Evolutionary conservation across 1,140 invertebrate species (phyloP).

Genomic region (Gerris buenoi): DNA sequence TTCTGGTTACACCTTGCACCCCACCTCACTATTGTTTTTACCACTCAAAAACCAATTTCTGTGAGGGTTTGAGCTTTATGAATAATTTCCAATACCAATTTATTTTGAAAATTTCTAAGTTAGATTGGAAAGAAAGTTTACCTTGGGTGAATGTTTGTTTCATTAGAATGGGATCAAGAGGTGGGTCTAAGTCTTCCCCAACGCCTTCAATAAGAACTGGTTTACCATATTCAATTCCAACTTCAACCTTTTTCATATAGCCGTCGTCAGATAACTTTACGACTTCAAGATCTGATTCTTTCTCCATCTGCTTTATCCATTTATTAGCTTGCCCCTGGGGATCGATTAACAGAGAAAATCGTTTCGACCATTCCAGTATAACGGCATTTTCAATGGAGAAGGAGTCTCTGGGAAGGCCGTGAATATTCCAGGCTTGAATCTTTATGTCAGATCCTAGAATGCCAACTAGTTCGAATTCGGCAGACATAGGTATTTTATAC

Average conservation of each 20-base stretch:
- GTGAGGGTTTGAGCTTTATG: too few species aligned
- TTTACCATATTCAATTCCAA: conserved; percentile 65
- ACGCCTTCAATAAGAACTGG: conserved; percentile 75
- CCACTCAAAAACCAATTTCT: too few species aligned
- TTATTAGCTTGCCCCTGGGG: conserved; percentile 83
- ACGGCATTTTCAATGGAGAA: conserved; percentile 87
- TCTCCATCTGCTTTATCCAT: conserved; percentile 87
- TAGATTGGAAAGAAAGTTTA: too few species aligned
- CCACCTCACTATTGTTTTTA: too few species aligned
- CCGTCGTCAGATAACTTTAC: conserved; percentile 57
- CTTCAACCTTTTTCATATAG: conserved; percentile 71
- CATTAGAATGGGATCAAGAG: conserved; percentile 65
- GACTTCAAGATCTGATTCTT: conserved; percentile 57
- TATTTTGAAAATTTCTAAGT: too few species aligned
- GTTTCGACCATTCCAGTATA: conserved; percentile 33
- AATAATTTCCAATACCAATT: too few species aligned
- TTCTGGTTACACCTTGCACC: too few species aligned
- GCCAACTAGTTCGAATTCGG: conserved; percentile 51
- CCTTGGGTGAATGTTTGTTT: conserved; percentile 68
- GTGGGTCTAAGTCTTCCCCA: conserved; percentile 66
- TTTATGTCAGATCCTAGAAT: conserved; percentile 68
- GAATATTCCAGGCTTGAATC: conserved; percentile 77
- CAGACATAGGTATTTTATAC: conserved; percentile 60
- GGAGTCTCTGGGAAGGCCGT: conserved; percentile 66
- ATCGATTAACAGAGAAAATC: conserved; percentile 65